Base-by-base conservation (phyloP, 2,113 vertebrate species). In the Cricetomys ansorgei region DNA sequence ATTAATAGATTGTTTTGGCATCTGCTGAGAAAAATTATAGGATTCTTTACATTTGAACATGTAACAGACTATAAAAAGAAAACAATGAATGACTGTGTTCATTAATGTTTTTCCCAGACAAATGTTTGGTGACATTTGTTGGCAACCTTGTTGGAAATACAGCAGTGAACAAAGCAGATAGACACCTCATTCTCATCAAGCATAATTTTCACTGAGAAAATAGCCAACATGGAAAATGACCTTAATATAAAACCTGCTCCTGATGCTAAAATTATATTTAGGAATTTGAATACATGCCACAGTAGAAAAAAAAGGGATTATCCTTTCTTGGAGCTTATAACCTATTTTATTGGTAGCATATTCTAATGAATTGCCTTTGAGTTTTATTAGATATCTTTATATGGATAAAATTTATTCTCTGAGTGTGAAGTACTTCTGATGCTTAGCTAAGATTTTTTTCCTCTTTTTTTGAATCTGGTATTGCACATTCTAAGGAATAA, bases 181-280 rank as follows among this genome's bases (percentile, higher is more conserved):
- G 83, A 85, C 4, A 69, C 75, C n/a, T 94, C 59, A 50, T 19
- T 93, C n/a, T 96, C 37, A 72, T 86, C 59, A 91, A 91, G 34
- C 48, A 79, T 91, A 40, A 79, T 94, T 88, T 79, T 95, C 75
- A 93, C 37, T 73, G 53, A 50, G 57, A 93, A 75, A 29, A 93
- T 95, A 69, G 72, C 70, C n/a, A 90, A 95, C 89, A 89, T 83
- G 34, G 45, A 89, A 89, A 91, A 57, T 53, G 40, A 88, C 15
- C 48, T 64, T 77, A 96, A 93, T 31, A 13, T 45, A 89, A 89
- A 59, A 79, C 5, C 92, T n/a, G 88, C 27, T 95, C 40, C 81
- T 23, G 19, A 76, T 69, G 37, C 23, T 89, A 75, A 69, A 73
- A 93, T 57, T 83, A 6, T 84, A 89, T 65, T 94, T 45, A 89